These are phyloP conservation scores for Rhagophthalmus giganteus DNA, from an alignment of 2,888 invertebrate species.

Conservation along the genomic window DNA sequence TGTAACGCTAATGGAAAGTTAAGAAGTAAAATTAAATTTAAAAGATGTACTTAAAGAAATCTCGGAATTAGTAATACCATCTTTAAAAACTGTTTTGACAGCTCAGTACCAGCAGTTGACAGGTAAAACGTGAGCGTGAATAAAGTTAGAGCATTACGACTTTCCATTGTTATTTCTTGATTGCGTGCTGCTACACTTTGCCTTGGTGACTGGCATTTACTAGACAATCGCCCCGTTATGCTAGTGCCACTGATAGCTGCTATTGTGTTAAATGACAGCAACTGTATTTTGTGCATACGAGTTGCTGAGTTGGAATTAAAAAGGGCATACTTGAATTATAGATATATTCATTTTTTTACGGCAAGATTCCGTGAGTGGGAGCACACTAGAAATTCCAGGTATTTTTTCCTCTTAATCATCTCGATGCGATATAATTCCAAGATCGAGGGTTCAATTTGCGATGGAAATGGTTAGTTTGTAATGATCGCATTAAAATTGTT, in stretches of 20 bases:
- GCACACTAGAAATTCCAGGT: background rate
- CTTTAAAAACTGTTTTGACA: conserved; percentile 24
- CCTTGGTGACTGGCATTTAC: conserved; percentile 37
- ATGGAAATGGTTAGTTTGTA: too few species aligned
- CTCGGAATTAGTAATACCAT: conserved; percentile 10
- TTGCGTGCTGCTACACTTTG: conserved; percentile 34
- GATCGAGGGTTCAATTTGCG: background rate
- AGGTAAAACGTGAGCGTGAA: conserved; percentile 46
- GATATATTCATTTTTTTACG: conserved; percentile 10
- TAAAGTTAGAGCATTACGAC: conserved; percentile 44
- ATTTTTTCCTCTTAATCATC: background rate
- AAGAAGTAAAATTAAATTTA: background rate
- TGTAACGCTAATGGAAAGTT: too few species aligned
- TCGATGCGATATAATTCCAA: too few species aligned
- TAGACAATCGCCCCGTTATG: conserved; percentile 38
- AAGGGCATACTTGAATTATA: conserved; percentile 22
- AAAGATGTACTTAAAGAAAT: background rate
- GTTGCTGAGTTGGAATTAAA: conserved; percentile 25
- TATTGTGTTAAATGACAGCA: conserved; percentile 36
- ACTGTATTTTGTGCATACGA: conserved; percentile 30
- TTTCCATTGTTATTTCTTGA: conserved; percentile 32
- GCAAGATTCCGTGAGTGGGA: background rate
- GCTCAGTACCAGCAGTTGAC: conserved; percentile 32
- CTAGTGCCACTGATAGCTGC: conserved; percentile 36
- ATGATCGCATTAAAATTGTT: too few species aligned